phyloP scores from a whole-genome alignment of 2,113 vertebrate species.

The Centrocercus urophasianus region DNA sequence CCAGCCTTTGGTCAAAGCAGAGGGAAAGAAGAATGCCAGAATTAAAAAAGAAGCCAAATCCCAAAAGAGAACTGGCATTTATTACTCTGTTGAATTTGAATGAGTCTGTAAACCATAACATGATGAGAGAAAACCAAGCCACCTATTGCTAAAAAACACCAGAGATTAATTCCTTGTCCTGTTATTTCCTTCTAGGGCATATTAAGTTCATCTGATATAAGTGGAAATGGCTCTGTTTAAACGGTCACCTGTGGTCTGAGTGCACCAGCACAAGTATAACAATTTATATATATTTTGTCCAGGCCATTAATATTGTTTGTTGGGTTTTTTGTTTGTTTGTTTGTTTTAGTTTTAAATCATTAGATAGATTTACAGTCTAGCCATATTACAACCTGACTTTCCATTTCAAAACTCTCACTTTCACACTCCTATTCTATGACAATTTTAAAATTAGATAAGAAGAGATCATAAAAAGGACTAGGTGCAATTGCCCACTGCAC shows the following conservation, averaged over 20 bases:
- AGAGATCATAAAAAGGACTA: background rate
- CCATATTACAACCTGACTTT: background rate
- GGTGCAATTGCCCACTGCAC: background rate
- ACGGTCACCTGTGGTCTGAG: background rate
- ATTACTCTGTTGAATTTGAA: background rate
- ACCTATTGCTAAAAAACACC: background rate
- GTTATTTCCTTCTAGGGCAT: background rate
- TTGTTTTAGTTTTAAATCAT: background rate
- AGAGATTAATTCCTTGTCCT: background rate
- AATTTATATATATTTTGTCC: background rate
- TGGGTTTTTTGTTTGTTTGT: background rate
- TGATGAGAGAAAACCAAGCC: background rate
- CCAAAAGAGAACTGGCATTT: background rate
- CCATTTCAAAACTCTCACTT: background rate
- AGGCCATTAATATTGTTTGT: background rate
- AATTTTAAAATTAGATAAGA: constrained; percentile 13
- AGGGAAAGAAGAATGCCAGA: background rate
- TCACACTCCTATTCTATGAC: background rate
- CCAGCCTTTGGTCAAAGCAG: background rate
- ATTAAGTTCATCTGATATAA: background rate
- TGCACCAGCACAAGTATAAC: background rate
- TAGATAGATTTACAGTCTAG: background rate
- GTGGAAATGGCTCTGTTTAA: background rate
- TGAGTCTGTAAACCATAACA: background rate
- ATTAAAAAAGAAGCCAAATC: background rate